Percentiles rank a stretch among this genome's conserved stretches.
Evolutionary conservation across 2,888 invertebrate genomes (phyloP).

Genomic region (Ptilodon capucinus): DNA sequence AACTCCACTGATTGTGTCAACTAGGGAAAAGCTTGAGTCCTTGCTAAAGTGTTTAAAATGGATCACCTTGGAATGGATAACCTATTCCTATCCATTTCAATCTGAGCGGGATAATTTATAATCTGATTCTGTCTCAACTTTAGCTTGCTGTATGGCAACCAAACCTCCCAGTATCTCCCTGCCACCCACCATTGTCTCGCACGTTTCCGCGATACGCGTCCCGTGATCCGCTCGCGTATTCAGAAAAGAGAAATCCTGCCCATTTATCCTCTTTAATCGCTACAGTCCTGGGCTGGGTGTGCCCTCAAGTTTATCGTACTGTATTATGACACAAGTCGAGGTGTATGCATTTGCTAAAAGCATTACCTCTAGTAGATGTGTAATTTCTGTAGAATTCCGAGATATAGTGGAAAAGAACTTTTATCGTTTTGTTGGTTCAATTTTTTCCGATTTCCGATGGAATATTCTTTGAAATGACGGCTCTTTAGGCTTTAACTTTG

Average conservation of each 20-base stretch:
- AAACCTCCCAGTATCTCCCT: not conserved
- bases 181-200: slow-evolving; percentile 38
- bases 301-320: not conserved
- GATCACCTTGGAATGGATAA: too few species aligned
- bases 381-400: not conserved
- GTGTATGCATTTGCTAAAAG: not conserved
- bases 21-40: too few species aligned
- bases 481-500: not conserved
- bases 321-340: not conserved
- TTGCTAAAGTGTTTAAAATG: too few species aligned
- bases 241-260: not conserved
- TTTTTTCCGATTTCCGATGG: slow-evolving; percentile 4
- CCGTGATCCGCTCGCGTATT: slow-evolving; percentile 7
- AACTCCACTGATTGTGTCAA: too few species aligned
- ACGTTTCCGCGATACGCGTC: slow-evolving; percentile 39
- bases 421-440: slow-evolving; percentile 3
- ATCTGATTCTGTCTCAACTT: too few species aligned
- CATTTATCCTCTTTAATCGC: not conserved
- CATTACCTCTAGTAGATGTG: not conserved
- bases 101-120: not conserved
- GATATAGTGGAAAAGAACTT: not conserved
- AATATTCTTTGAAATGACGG: slow-evolving; percentile 7
- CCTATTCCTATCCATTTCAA: not conserved
- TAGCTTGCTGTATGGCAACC: not conserved
- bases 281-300: not conserved